Base-by-base conservation (phyloP, 2,888 invertebrate species). In the Diarsia dahlii region DNA sequence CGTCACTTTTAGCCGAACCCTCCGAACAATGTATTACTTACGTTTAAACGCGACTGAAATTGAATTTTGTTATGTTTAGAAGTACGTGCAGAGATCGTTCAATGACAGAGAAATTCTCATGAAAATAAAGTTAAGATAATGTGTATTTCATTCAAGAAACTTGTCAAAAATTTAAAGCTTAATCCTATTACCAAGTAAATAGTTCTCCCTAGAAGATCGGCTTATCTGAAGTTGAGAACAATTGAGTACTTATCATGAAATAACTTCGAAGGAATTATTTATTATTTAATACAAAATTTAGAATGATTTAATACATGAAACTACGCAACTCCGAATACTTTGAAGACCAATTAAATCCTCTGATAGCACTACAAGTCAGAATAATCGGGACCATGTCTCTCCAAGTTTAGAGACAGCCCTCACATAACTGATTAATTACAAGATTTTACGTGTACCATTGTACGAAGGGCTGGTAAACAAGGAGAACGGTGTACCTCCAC, bases 361-460 rank as follows among this genome's bases (percentile, higher is more conserved):
- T 9, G 39, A 65, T 48, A 54, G 34, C 50, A 45, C 18, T 50
- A 46, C 28, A 74, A 81, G 20, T 65, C 23, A 73, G 45, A 70
- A 77, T 67, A 67, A 70, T 60, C 48, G 68, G 39, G 48, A 48
- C 3, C 63, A 69, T 48, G 58, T 56, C 48, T 69, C 8, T 3
- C 18, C 48, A 69, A 70, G 56, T 68, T 80, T 54, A 34, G 58
- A 70, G 63, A 64, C 77, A 74, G 23, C 54, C 58, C 58, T 34
- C 66, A 63, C 71, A 71, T 76, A 75, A 65, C 80, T 81, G 77
- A 86, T 87, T 79, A 82, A 82, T 85, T 54, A 71, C 77, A 52
- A 62, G 62, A 63, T 56, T 74, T 76, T 70, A 85, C 65, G 48
- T 70, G 71, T 63, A 58, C 71, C 39, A 72, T 70, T 77, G 74